These are phyloP conservation scores for Trilocha varians DNA, from an alignment of 2,888 invertebrate species.

Conservation along the genomic window DNA sequence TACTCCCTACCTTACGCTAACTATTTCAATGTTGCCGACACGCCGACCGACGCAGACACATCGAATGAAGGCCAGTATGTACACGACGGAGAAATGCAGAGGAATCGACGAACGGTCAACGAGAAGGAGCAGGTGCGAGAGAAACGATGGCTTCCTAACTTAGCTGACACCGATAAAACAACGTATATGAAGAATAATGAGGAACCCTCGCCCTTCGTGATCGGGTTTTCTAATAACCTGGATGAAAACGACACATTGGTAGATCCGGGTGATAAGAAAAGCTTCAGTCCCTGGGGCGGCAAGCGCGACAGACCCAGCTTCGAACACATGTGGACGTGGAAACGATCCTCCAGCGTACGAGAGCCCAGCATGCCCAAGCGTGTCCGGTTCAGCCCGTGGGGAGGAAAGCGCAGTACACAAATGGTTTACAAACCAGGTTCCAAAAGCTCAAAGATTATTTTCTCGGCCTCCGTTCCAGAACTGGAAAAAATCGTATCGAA, in stretches of 20 bases:
- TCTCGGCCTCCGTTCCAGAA: slow-evolving; percentile 49
- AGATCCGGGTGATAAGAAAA: slow-evolving; percentile 37
- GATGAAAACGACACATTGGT: slow-evolving; percentile 31
- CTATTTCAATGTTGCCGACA: slow-evolving; percentile 30
- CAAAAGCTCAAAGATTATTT: slow-evolving; percentile 48
- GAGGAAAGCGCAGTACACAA: slow-evolving; percentile 58
- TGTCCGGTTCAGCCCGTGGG: slow-evolving; percentile 65
- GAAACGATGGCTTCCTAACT: slow-evolving; percentile 35
- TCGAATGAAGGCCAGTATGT: slow-evolving; percentile 17
- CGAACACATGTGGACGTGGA: slow-evolving; percentile 59
- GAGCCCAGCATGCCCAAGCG: slow-evolving; percentile 65
- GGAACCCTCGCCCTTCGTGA: slow-evolving; percentile 20
- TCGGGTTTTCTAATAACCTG: slow-evolving; percentile 16
- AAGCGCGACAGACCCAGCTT: slow-evolving; percentile 32
- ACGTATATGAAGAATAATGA: slow-evolving; percentile 31
- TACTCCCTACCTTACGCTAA: slow-evolving; percentile 35
- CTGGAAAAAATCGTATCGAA: slow-evolving; percentile 48
- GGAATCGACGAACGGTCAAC: slow-evolving; percentile 24
- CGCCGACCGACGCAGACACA: slow-evolving; percentile 5
- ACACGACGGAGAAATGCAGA: slow-evolving; percentile 13
- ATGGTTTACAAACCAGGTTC: slow-evolving; percentile 49
- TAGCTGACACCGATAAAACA: slow-evolving; percentile 36
- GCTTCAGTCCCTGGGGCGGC: slow-evolving; percentile 65
- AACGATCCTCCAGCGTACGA: slow-evolving; percentile 36
- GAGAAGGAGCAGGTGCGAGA: slow-evolving; percentile 22